Evolutionary conservation across 2,888 invertebrate genomes (phyloP), one percentile per base, ranked within the genome.

Genomic region (Cryptus armator): DNA sequence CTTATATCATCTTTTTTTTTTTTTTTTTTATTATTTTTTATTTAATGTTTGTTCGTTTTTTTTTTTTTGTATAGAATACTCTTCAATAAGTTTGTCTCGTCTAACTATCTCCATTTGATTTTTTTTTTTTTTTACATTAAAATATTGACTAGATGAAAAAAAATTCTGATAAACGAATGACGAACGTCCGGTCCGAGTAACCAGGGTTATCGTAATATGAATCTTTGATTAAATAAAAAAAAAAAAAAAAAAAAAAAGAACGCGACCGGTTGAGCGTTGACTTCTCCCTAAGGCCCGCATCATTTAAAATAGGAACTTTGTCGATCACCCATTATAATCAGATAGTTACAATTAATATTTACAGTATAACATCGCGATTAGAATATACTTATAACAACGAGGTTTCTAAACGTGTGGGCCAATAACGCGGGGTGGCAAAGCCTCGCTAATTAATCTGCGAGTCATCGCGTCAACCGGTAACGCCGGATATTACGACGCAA

Each of bases 301-400:
- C 88, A 87, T 90, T 92, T 89, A 91, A 92, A 92, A 93, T 93
- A 93, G 93, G 93, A 93, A 93, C 93, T 93, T 92, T 92, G 87
- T 92, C 89, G 89, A 93, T 93, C 93, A 93, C 92, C 89, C 90
- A 87, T 86, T 79, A 88, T 87, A 83, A 85, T 87, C 81, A 88
- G 86, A 87, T 88, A 87, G 83, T 87, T 86, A 88, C 83, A 89
- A 89, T 89, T 89, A 90, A 89, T 92, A 92, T 90, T 85, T 90
- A 90, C 90, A 90, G 84, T 86, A 86, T 89, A 89, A 90, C 89
- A 88, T 89, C 88, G 87, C 86, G 88, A 88, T 87, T 88, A 89
- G 87, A 90, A 91, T 89, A 88, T 88, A 87, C 85, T 88, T 89
- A 91, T 91, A 91, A 92, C 91, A 92, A 92, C 87, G 88, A 88